Conservation (phyloP, 2,888 invertebrate genomes). For the Melangyna quadrimaculata region DNA sequence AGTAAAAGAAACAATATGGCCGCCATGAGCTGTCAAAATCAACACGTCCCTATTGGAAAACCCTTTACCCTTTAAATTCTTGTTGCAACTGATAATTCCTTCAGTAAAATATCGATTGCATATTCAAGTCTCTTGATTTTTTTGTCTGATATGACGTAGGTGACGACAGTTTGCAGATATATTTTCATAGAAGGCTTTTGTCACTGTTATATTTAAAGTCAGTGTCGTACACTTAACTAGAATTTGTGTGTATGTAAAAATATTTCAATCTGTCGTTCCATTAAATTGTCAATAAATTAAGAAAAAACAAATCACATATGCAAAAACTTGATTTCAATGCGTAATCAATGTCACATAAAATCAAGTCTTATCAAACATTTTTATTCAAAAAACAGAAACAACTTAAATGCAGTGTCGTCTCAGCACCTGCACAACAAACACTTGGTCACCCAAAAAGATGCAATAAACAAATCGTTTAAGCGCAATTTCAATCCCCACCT, state of each 20-base stretch:
- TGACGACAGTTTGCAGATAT: no score
- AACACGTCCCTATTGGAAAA: no score
- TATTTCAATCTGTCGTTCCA: not conserved
- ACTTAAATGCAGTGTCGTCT: conserved; percentile 6
- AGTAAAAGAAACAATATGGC: no score
- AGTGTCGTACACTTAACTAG: not conserved
- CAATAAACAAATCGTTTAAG: conserved; percentile 23
- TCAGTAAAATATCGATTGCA: no score
- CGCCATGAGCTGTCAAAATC: no score
- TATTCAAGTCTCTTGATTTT: no score
- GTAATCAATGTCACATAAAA: conserved; percentile 48
- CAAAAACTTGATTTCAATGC: conserved; percentile 21
- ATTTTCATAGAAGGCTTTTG: no score
- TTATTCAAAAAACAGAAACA: not conserved
- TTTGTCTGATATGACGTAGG: no score
- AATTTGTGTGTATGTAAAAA: not conserved
- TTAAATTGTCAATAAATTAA: conserved; percentile 9
- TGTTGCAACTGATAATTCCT: no score
- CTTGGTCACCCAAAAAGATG: conserved; percentile 19
- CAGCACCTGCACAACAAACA: conserved; percentile 32
- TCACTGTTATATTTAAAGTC: not conserved
- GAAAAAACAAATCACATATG: not conserved
- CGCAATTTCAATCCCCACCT: conserved; percentile 15
- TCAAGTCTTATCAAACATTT: conserved; percentile 42
- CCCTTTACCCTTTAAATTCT: no score